Conservation (phyloP, 2,797 vertebrate genomes). For the Clarias pachynema region DNA sequence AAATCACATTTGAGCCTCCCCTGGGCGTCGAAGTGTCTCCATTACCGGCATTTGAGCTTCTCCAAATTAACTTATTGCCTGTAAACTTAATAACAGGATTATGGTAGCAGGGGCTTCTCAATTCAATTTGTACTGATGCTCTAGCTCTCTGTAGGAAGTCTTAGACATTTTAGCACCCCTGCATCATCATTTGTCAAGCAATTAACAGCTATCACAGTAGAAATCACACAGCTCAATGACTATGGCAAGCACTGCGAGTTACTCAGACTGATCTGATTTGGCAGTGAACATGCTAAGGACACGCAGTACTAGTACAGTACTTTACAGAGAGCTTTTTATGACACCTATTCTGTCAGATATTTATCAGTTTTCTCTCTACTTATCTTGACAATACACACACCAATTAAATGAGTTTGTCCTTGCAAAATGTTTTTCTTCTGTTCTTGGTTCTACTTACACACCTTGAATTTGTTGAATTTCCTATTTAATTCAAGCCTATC, state of each 20-base stretch:
- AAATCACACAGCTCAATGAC: conserved; percentile 36
- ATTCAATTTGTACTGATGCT: conserved; percentile 64
- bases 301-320: background rate
- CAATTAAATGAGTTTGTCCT: background rate
- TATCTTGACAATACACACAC: conserved; percentile 5
- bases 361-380: conserved; percentile 1
- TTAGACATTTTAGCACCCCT: conserved; percentile 54
- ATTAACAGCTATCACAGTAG: conserved; percentile 56
- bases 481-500: background rate
- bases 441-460: background rate
- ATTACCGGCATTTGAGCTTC: conserved; percentile 60
- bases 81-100: conserved; percentile 56
- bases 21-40: conserved; percentile 55
- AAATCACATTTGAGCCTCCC: conserved; percentile 65
- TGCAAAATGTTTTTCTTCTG: background rate
- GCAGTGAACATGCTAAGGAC: conserved; percentile 31
- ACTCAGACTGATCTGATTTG: conserved; percentile 34
- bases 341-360: background rate
- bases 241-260: conserved; percentile 26
- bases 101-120: conserved; percentile 60
- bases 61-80: conserved; percentile 64
- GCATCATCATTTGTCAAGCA: conserved; percentile 54
- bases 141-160: conserved; percentile 56
- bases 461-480: background rate
- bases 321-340: conserved; percentile 6